Percentiles rank a stretch among this genome's conserved stretches.
phyloP scores from a whole-genome alignment of 2,888 invertebrate species.

The Chironomus riparius region DNA sequence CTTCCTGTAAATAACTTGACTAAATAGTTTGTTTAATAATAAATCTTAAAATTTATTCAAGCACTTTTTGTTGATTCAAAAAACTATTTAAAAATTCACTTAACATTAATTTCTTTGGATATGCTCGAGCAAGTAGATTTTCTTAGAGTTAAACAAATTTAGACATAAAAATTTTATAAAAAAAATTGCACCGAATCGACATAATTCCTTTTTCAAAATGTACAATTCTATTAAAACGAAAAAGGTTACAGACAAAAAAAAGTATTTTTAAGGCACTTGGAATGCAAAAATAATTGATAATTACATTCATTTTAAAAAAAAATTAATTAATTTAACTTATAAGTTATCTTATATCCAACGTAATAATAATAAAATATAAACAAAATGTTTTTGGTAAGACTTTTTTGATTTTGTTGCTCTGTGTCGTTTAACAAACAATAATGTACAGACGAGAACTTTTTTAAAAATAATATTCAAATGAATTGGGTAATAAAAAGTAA shows the following conservation, averaged over 20 bases:
- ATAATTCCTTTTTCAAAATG: not conserved
- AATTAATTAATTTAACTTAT: not conserved
- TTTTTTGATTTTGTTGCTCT: conserved; percentile 20
- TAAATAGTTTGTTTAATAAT: too few relatives aligned
- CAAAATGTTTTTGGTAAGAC: conserved; percentile 8
- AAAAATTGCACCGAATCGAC: not conserved
- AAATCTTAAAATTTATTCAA: too few relatives aligned
- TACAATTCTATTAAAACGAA: not conserved
- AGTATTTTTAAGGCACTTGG: not conserved
- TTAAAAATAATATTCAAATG: too few relatives aligned
- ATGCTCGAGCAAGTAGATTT: too few relatives aligned
- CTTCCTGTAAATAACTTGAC: too few relatives aligned
- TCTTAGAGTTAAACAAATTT: too few relatives aligned
- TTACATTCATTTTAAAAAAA: not conserved
- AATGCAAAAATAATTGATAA: not conserved
- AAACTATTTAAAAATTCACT: too few relatives aligned
- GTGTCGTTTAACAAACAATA: not conserved
- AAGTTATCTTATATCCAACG: not conserved
- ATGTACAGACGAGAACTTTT: too few relatives aligned
- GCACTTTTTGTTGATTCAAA: too few relatives aligned
- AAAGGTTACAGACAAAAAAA: not conserved
- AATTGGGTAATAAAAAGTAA: too few relatives aligned
- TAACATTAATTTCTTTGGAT: too few relatives aligned
- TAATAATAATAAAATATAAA: conserved; percentile 6
- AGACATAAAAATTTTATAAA: too few relatives aligned